Conservation (phyloP, 2,888 invertebrate genomes). For the Leptinotarsa rubiginosa region DNA sequence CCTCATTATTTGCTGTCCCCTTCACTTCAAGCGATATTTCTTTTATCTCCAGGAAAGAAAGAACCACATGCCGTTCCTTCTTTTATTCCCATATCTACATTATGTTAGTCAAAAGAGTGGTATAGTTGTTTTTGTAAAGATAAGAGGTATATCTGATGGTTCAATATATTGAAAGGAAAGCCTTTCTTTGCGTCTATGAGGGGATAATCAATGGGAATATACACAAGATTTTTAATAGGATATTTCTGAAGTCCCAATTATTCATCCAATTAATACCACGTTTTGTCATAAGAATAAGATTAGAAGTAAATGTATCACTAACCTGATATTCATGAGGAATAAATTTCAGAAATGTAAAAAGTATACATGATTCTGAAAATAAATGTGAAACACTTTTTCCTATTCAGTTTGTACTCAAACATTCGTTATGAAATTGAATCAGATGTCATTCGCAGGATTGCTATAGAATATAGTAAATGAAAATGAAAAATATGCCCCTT, state of each 20-base stretch:
- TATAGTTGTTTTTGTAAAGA: slow-evolving; percentile 8
- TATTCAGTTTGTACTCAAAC: too few species aligned
- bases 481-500: too few species aligned
- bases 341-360: too few species aligned
- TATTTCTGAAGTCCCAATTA: neutral
- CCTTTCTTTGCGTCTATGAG: slow-evolving; percentile 10
- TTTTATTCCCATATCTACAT: slow-evolving; percentile 3
- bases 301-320: too few species aligned
- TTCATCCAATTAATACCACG: neutral
- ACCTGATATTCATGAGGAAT: too few species aligned
- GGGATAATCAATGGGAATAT: slow-evolving; percentile 17
- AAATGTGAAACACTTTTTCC: too few species aligned
- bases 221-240: neutral
- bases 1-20: slow-evolving; percentile 9
- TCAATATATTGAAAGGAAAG: neutral
- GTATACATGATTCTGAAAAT: too few species aligned
- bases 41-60: slow-evolving; percentile 8
- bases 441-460: too few species aligned
- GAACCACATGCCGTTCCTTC: slow-evolving; percentile 12
- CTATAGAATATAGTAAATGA: too few species aligned
- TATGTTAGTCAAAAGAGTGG: slow-evolving; percentile 2
- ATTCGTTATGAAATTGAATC: too few species aligned
- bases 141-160: slow-evolving; percentile 14
- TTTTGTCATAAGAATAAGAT: too few species aligned
- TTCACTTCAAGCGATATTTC: slow-evolving; percentile 1